phyloP scores from a whole-genome alignment of 1,140 invertebrate genomes.

The Pseudachorutes palmiensis region DNA sequence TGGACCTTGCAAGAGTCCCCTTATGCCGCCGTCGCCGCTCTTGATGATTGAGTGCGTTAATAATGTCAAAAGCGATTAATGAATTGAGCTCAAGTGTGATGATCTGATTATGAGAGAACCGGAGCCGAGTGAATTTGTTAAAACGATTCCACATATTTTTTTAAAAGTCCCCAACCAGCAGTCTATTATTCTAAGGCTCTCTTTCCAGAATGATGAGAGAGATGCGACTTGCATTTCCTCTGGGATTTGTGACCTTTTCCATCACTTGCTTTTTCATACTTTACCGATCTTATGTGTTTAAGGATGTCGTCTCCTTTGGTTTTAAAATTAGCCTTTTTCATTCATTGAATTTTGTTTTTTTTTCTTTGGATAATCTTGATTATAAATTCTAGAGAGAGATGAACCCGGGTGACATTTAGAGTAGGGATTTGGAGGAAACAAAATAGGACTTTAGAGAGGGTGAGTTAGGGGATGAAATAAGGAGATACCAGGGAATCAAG shows the following conservation, averaged over 20 bases:
- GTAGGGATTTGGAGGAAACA: neutral
- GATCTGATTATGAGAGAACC: neutral
- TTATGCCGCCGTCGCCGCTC: neutral
- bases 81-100: neutral
- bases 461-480: neutral
- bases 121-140: neutral
- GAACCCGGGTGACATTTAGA: too few relatives aligned
- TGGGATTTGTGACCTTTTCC: neutral
- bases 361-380: too few relatives aligned
- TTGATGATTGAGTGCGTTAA: slow-evolving; percentile 7
- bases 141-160: neutral
- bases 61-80: neutral
- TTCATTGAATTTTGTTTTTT: too few relatives aligned
- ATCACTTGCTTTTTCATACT: too few relatives aligned
- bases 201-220: neutral
- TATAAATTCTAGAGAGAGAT: neutral
- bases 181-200: neutral
- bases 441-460: neutral
- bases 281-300: too few relatives aligned
- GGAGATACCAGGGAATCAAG: slow-evolving; percentile 3
- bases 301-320: too few relatives aligned
- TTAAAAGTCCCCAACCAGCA: neutral
- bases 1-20: neutral
- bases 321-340: too few relatives aligned
- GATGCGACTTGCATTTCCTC: neutral